A percentile compares a stretch with the other conserved stretches of the same genome.
Evolutionary conservation across 1,140 invertebrate species (phyloP).

Genomic region (Heliconius melpomene): DNA sequence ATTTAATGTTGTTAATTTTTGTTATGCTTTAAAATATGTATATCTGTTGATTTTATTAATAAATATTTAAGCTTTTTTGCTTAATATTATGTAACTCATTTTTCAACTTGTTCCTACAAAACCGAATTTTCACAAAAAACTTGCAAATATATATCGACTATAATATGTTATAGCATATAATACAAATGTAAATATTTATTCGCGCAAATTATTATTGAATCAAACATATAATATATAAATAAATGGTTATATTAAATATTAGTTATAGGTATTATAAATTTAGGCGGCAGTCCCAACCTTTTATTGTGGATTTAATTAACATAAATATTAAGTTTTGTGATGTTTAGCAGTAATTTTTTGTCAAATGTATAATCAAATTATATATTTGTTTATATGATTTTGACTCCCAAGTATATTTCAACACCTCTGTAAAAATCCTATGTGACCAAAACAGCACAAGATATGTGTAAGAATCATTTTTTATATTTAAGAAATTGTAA

Average conservation of each 20-base stretch:
- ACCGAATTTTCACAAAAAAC: conserved; percentile 15
- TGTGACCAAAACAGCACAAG: conserved; percentile 8
- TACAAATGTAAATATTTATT: conserved; percentile 5
- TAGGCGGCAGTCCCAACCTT: background rate
- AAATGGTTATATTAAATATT: background rate
- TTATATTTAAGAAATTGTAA: background rate
- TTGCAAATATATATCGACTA: background rate
- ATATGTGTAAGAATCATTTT: background rate
- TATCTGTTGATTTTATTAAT: background rate
- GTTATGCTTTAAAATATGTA: background rate
- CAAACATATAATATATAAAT: background rate
- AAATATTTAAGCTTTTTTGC: background rate
- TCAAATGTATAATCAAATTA: too few relatives aligned
- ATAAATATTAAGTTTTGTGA: background rate
- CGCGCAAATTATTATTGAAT: conserved; percentile 12
- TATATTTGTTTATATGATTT: background rate
- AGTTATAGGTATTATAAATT: background rate
- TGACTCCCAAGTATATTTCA: background rate
- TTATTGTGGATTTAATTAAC: background rate
- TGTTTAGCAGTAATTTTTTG: background rate
- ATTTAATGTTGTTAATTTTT: background rate
- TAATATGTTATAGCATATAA: background rate
- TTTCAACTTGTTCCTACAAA: conserved; percentile 23
- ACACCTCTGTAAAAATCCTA: background rate
- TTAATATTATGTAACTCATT: background rate